Conservation (phyloP, 2,797 vertebrate species). For the Clarias laeviceps region DNA sequence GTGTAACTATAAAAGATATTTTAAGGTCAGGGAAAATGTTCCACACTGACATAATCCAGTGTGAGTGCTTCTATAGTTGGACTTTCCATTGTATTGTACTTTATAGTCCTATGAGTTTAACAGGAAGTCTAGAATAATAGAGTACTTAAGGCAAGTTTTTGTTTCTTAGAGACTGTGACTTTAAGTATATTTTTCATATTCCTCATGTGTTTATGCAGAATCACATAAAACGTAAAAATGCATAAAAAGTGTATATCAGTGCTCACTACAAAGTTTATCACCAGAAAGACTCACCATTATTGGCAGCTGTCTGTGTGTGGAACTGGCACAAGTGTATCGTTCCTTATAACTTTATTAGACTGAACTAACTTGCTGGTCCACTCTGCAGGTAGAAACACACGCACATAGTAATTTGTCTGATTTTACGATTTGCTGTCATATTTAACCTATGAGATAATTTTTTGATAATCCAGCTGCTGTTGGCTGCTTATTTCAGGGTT, state of each 20-base stretch:
- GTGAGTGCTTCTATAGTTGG: slow-evolving; percentile 4
- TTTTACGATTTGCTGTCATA: neutral
- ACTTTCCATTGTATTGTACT: slow-evolving; percentile 35
- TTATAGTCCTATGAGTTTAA: slow-evolving; percentile 11
- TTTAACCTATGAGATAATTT: neutral
- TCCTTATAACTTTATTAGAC: neutral
- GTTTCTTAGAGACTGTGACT: neutral
- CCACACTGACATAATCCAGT: neutral
- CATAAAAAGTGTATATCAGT: neutral
- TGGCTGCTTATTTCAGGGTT: neutral
- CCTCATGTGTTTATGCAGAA: neutral
- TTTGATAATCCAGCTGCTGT: neutral
- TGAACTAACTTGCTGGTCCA: neutral
- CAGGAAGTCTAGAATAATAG: slow-evolving; percentile 47
- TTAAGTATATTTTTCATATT: neutral
- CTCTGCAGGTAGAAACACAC: neutral
- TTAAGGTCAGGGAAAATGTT: neutral
- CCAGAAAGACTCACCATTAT: neutral
- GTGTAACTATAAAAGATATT: neutral
- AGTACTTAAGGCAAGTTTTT: neutral
- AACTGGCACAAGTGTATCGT: neutral
- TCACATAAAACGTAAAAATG: neutral
- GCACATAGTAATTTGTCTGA: neutral
- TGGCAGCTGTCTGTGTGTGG: neutral
- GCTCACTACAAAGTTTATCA: neutral